These are phyloP conservation scores for Chelonus formosanus DNA, from an alignment of 2,888 invertebrate species.

Conservation along the genomic window DNA sequence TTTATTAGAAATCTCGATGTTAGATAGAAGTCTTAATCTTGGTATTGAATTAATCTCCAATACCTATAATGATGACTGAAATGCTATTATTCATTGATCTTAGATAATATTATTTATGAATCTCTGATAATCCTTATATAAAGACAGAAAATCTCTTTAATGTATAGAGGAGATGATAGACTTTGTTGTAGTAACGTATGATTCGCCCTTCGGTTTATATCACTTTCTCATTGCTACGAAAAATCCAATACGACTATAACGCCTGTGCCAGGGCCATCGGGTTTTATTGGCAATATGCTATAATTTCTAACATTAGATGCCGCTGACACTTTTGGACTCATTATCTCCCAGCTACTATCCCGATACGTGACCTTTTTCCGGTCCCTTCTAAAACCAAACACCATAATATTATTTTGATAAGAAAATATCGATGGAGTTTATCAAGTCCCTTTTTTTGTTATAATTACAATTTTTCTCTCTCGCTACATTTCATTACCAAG, in stretches of 20 bases:
- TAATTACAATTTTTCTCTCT: background rate
- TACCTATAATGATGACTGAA: too few relatives aligned
- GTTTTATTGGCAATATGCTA: constrained; percentile 66
- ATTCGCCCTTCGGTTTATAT: too few relatives aligned
- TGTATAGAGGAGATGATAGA: too few relatives aligned
- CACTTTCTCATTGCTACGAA: background rate
- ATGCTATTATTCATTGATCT: too few relatives aligned
- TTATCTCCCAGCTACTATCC: constrained; percentile 55
- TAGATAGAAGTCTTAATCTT: too few relatives aligned
- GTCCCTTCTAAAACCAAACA: background rate
- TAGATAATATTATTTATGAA: too few relatives aligned
- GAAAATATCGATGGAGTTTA: constrained; percentile 40
- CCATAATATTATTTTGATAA: constrained; percentile 48
- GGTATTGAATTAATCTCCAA: too few relatives aligned
- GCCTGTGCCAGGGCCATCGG: constrained; percentile 48
- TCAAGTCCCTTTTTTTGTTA: background rate
- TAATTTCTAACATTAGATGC: constrained; percentile 65
- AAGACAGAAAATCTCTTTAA: too few relatives aligned
- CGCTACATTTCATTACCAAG: background rate
- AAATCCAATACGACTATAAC: constrained; percentile 31
- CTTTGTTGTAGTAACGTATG: too few relatives aligned
- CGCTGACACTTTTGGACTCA: constrained; percentile 64
- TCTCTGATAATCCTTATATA: too few relatives aligned
- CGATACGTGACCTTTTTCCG: constrained; percentile 54
- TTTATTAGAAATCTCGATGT: too few relatives aligned